These are phyloP conservation scores for Catharus ustulatus DNA, from an alignment of 2,797 vertebrate genomes.

Conservation along the genomic window DNA sequence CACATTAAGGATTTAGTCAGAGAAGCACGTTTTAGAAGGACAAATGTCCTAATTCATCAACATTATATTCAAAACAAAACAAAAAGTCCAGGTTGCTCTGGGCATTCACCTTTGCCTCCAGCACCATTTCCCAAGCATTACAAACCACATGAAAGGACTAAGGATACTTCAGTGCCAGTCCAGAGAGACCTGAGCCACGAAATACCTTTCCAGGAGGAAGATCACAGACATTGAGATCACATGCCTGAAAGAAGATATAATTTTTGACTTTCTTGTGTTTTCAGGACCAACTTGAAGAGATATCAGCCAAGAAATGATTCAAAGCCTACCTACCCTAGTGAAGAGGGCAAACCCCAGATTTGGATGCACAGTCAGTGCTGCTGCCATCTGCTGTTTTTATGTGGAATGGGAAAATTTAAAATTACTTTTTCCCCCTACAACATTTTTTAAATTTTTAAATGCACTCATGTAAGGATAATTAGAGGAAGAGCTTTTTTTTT, in stretches of 20 bases:
- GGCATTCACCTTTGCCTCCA: background rate
- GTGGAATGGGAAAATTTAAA: background rate
- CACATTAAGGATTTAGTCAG: background rate
- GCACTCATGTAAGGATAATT: background rate
- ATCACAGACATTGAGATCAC: background rate
- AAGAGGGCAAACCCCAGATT: background rate
- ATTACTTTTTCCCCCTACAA: background rate
- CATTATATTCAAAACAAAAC: background rate
- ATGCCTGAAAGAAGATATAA: background rate
- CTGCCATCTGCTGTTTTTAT: constrained; percentile 53
- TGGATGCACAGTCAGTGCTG: background rate
- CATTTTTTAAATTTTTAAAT: background rate
- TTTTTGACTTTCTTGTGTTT: background rate
- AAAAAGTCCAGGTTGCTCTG: background rate
- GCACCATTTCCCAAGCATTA: background rate
- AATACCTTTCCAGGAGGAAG: background rate
- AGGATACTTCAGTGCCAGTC: background rate
- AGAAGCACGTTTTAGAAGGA: background rate
- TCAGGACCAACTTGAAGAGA: background rate
- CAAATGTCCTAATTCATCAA: background rate
- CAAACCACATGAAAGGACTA: background rate
- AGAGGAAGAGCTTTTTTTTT: background rate
- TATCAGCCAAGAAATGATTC: background rate
- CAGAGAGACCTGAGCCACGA: background rate
- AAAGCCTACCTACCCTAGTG: background rate